Evolutionary conservation across 2,888 invertebrate genomes (phyloP).

Genomic region (Allolobophora icterica): DNA sequence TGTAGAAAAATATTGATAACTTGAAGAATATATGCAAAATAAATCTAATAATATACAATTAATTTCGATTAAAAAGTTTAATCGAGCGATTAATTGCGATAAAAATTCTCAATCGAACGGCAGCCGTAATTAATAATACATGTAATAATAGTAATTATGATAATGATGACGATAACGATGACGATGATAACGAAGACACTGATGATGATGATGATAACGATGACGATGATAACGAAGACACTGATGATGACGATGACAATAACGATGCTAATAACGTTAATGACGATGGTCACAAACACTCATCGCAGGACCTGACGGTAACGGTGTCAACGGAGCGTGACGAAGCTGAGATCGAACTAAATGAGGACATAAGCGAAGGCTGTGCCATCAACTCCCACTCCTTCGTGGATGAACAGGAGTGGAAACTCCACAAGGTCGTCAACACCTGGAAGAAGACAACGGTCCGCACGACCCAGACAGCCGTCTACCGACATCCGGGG

Average conservation of each 20-base stretch:
- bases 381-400: conserved; percentile 48
- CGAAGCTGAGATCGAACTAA: conserved; percentile 34
- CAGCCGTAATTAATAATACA: background rate
- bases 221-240: background rate
- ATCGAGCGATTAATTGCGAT: too few species aligned
- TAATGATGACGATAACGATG: background rate
- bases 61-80: too few species aligned
- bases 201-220: background rate
- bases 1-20: too few species aligned
- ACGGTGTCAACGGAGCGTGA: conserved; percentile 38
- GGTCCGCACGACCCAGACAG: conserved; percentile 41
- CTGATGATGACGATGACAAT: background rate
- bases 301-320: conserved; percentile 42
- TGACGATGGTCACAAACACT: background rate
- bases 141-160: background rate
- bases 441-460: conserved; percentile 43
- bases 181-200: background rate
- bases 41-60: too few species aligned
- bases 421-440: conserved; percentile 57
- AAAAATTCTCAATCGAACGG: too few species aligned
- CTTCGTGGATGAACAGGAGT: conserved; percentile 62
- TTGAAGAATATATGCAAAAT: too few species aligned
- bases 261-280: background rate
- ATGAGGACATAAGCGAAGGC: conserved; percentile 34
- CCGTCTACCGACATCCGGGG: conserved; percentile 45